Evolutionary conservation across 2,113 vertebrate genomes (phyloP).

Genomic region (Crotalus tigris): DNA sequence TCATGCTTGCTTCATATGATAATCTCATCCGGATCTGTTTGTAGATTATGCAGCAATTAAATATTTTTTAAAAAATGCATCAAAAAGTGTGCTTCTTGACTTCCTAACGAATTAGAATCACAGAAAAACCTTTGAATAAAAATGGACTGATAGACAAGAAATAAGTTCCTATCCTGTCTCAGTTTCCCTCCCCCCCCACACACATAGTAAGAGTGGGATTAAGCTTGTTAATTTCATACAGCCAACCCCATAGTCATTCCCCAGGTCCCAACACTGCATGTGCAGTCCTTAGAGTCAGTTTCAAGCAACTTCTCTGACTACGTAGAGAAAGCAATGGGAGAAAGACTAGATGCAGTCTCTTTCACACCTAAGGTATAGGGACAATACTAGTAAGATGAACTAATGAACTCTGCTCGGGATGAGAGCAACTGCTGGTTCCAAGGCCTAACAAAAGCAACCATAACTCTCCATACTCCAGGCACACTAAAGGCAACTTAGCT

Average conservation of each 20-base stretch:
- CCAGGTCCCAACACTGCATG: not conserved
- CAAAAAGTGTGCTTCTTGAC: not conserved
- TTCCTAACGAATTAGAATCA: not conserved
- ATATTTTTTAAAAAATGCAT: not conserved
- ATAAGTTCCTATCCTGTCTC: not conserved
- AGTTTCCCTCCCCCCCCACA: fast-evolving
- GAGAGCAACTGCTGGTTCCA: not conserved
- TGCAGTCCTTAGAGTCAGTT: not conserved
- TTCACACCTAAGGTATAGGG: not conserved
- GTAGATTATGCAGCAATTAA: not conserved
- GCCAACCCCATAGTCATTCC: not conserved
- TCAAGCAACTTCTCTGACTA: not conserved
- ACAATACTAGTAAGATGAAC: not conserved
- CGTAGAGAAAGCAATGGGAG: not conserved
- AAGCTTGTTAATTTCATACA: not conserved
- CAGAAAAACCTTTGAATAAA: not conserved
- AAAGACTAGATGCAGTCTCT: not conserved
- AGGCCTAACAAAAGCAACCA: not conserved
- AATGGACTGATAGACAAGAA: not conserved
- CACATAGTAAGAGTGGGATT: not conserved
- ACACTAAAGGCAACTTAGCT: not conserved
- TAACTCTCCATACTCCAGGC: not conserved
- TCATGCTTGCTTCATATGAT: not conserved
- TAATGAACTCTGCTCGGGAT: not conserved
- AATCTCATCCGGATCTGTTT: not conserved